Evolutionary conservation across 2,888 invertebrate genomes (phyloP).

Genomic region (Pinctada fucata): DNA sequence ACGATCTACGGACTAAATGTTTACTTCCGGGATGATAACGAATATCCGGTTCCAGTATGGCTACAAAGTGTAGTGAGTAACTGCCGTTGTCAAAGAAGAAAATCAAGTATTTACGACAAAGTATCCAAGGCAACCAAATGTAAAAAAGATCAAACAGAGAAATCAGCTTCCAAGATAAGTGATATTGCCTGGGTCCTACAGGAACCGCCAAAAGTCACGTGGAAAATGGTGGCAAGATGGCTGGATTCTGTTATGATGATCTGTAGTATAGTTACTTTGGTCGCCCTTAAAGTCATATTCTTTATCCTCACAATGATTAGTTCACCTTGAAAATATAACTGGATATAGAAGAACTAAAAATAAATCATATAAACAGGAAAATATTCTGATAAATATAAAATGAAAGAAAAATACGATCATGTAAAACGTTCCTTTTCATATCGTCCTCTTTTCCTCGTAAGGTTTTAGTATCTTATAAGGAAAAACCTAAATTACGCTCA

Average conservation of each 20-base stretch:
- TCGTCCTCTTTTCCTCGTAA: too few species aligned
- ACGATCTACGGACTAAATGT: constrained; percentile 32
- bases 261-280: neutral
- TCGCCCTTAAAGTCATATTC: neutral
- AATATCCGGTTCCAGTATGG: constrained; percentile 7
- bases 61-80: neutral
- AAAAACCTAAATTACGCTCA: too few species aligned
- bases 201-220: neutral
- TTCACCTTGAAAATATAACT: neutral
- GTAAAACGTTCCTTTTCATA: too few species aligned
- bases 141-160: neutral
- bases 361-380: too few species aligned
- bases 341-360: too few species aligned
- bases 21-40: constrained; percentile 24
- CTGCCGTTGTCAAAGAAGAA: neutral
- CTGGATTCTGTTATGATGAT: neutral
- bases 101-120: neutral
- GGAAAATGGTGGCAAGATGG: constrained; percentile 1
- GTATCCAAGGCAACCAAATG: neutral
- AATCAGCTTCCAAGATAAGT: neutral
- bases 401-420: too few species aligned
- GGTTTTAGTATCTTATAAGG: too few species aligned
- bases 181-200: neutral
- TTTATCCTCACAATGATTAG: neutral
- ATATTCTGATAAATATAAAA: too few species aligned